These are phyloP conservation scores for Anser cygnoides DNA, from an alignment of 2,113 vertebrate genomes.

Conservation along the genomic window DNA sequence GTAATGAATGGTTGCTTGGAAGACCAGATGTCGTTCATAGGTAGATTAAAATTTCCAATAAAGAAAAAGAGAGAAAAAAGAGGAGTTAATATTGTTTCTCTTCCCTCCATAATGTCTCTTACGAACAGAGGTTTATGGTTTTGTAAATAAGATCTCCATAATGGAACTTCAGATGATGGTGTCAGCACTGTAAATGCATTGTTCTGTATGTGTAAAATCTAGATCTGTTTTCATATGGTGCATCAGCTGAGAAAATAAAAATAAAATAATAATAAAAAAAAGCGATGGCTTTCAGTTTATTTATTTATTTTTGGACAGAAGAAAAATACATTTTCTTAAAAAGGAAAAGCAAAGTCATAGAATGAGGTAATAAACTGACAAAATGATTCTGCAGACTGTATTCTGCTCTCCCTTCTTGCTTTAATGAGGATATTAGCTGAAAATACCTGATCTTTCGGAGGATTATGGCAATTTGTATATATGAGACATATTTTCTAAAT, in stretches of 20 bases:
- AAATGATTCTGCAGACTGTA: neutral
- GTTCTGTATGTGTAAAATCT: neutral
- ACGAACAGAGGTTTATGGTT: neutral
- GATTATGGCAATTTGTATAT: neutral
- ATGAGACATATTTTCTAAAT: neutral
- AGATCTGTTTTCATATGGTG: neutral
- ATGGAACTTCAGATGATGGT: neutral
- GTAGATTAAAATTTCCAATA: constrained; percentile 5
- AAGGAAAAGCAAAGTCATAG: neutral
- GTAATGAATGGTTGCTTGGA: constrained; percentile 32
- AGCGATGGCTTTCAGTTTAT: neutral
- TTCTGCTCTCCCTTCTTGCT: neutral
- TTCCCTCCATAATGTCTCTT: neutral
- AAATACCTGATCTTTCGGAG: neutral
- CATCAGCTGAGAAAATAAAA: neutral
- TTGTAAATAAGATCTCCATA: neutral
- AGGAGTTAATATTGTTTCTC: neutral
- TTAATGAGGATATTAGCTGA: neutral
- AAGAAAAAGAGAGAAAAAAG: neutral
- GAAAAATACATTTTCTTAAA: neutral
- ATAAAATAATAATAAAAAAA: neutral
- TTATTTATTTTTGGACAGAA: neutral
- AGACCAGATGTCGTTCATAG: neutral
- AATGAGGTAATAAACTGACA: neutral
- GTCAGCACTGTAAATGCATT: neutral